Evolutionary conservation across 64 coral and sea anemone species (phyloP).

Genomic region (Cladopsammia gracilis): DNA sequence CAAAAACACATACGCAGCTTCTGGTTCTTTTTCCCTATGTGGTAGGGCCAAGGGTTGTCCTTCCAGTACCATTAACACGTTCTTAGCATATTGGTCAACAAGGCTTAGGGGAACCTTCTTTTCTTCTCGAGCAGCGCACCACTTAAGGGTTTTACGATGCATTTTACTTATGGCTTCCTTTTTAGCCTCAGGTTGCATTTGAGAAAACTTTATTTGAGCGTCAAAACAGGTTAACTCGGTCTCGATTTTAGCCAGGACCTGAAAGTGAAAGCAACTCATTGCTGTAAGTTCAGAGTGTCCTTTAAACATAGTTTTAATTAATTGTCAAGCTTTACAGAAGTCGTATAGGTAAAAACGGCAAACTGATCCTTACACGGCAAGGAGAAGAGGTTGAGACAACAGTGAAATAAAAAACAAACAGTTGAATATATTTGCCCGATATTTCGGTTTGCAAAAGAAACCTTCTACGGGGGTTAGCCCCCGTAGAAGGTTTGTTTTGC

Average conservation of each 20-base stretch:
- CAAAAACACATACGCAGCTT: no score
- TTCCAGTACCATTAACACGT: neutral
- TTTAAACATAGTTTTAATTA: no score
- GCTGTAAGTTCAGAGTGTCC: no score
- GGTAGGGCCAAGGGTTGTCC: neutral
- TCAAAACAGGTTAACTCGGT: neutral
- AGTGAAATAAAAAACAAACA: no score
- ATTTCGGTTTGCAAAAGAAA: no score
- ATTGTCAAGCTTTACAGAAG: no score
- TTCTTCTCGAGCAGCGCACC: constrained; percentile 14
- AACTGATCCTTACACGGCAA: no score
- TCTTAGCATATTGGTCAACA: constrained; percentile 29
- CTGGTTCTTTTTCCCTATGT: constrained; percentile 12
- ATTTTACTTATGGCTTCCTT: neutral
- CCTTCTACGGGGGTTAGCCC: no score
- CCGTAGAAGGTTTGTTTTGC: no score
- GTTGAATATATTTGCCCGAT: no score
- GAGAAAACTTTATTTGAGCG: constrained; percentile 16
- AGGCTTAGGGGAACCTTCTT: neutral
- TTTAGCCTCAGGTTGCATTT: constrained; percentile 8
- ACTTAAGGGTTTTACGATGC: constrained; percentile 11
- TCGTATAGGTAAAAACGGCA: no score
- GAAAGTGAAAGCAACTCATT: constrained; percentile 8
- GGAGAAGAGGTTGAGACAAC: no score
- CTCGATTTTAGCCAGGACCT: constrained; percentile 42